Conservation (phyloP, 2,113 vertebrate genomes). For the Saccopteryx bilineata region DNA sequence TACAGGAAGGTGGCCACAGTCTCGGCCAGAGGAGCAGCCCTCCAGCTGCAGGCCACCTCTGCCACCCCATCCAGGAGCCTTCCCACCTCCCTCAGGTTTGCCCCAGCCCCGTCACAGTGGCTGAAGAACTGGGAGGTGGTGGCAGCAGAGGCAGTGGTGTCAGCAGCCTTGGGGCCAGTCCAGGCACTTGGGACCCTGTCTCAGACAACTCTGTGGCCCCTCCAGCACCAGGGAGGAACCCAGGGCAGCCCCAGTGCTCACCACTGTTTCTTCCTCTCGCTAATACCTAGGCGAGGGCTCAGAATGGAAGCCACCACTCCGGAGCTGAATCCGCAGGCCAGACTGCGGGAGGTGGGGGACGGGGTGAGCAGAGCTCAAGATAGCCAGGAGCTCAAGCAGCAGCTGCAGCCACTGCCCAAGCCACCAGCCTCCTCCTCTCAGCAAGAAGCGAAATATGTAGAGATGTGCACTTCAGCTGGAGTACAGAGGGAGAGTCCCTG, state of each 20-base stretch:
- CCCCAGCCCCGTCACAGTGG: conserved; percentile 51
- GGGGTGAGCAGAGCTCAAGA: conserved; percentile 60
- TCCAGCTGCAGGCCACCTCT: conserved; percentile 69
- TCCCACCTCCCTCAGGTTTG: conserved; percentile 43
- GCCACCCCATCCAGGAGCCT: conserved; percentile 3
- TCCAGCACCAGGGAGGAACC: conserved; percentile 85
- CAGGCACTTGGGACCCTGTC: conserved; percentile 66
- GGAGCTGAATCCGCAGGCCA: conserved; percentile 51
- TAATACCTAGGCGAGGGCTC: conserved; percentile 45
- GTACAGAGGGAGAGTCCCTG: conserved; percentile 56
- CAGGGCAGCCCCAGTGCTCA: conserved; percentile 46
- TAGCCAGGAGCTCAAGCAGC: conserved; percentile 54
- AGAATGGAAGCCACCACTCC: conserved; percentile 80
- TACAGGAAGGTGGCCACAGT: conserved; percentile 73
- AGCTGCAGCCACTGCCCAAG: conserved; percentile 60
- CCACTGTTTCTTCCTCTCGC: conserved; percentile 59
- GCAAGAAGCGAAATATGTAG: conserved; percentile 83
- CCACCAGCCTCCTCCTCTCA: conserved; percentile 49
- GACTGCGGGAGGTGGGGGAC: conserved; percentile 70
- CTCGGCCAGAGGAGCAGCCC: conserved; percentile 71
- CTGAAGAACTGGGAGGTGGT: conserved; percentile 77
- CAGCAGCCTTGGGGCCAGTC: conserved; percentile 45
- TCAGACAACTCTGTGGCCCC: conserved; percentile 76
- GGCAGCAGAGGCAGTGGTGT: not conserved
- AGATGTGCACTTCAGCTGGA: conserved; percentile 77